Evolutionary conservation across 2,113 vertebrate species (phyloP).

Genomic region (Pomatorhinus ruficollis): DNA sequence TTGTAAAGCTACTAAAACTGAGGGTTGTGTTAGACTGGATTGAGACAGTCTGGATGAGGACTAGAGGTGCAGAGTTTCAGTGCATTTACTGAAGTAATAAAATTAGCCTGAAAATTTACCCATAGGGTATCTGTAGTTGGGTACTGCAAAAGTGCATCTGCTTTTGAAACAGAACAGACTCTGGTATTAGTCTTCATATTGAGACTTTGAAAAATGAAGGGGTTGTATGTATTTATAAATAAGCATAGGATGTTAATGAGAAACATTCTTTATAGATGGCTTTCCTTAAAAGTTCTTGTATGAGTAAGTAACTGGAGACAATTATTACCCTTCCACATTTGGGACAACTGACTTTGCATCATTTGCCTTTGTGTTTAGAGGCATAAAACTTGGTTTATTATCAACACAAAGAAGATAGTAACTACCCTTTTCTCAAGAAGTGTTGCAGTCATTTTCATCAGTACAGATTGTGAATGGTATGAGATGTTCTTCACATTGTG

Average conservation of each 20-base stretch:
- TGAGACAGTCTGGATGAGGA: accelerated
- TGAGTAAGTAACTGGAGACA: neutral
- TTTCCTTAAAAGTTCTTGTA: neutral
- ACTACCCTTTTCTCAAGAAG: neutral
- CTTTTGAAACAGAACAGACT: neutral
- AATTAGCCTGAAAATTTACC: neutral
- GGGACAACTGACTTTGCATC: neutral
- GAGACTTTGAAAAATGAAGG: neutral
- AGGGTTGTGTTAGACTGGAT: neutral
- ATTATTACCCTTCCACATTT: neutral
- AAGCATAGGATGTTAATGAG: neutral
- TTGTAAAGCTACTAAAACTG: neutral
- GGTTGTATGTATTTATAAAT: neutral
- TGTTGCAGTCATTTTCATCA: neutral
- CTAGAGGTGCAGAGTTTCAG: neutral
- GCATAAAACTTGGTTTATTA: neutral
- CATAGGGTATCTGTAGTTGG: neutral
- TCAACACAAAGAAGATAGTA: neutral
- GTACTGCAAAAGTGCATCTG: neutral
- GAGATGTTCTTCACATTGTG: neutral
- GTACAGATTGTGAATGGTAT: neutral
- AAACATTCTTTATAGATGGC: neutral
- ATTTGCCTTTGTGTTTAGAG: neutral
- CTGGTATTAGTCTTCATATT: neutral
- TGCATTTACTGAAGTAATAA: neutral